phyloP scores from a whole-genome alignment of 2,797 vertebrate genomes.

The Chloroceryle inda region DNA sequence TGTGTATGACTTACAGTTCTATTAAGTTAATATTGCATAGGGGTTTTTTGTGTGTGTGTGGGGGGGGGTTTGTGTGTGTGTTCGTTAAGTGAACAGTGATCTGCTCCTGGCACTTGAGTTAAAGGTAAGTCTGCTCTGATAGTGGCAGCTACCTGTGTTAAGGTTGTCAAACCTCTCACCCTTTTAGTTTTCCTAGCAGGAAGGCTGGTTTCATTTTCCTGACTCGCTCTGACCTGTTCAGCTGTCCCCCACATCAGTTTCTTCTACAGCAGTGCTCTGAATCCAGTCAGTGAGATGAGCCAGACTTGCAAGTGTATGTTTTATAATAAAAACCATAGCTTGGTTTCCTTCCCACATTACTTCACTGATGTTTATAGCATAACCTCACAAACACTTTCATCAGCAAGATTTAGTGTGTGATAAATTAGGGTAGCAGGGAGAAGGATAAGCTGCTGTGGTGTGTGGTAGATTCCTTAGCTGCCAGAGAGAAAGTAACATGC shows the following conservation, averaged over 20 bases:
- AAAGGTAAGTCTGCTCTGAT: background rate
- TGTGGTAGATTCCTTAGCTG: background rate
- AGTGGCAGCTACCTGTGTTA: background rate
- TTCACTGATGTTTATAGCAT: background rate
- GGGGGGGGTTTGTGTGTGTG: too few species aligned
- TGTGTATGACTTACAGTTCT: background rate
- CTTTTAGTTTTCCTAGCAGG: background rate
- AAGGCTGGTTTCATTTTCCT: background rate
- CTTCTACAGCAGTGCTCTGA: background rate
- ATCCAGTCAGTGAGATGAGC: background rate
- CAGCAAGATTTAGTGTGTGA: background rate
- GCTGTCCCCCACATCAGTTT: background rate
- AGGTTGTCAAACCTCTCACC: background rate
- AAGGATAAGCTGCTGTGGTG: background rate
- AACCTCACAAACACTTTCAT: background rate
- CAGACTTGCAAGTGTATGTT: background rate
- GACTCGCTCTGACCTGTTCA: background rate
- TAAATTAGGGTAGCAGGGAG: background rate
- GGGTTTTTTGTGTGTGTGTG: background rate
- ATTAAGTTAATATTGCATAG: background rate
- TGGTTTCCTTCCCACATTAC: slow-evolving; percentile 9
- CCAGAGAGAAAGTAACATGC: background rate
- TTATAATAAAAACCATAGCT: background rate
- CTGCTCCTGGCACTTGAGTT: background rate
- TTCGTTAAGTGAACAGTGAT: background rate